A percentile compares a stretch with the other conserved stretches of the same genome.
These are phyloP conservation scores for Otis tarda DNA, from an alignment of 2,113 vertebrate genomes.

Conservation along the genomic window DNA sequence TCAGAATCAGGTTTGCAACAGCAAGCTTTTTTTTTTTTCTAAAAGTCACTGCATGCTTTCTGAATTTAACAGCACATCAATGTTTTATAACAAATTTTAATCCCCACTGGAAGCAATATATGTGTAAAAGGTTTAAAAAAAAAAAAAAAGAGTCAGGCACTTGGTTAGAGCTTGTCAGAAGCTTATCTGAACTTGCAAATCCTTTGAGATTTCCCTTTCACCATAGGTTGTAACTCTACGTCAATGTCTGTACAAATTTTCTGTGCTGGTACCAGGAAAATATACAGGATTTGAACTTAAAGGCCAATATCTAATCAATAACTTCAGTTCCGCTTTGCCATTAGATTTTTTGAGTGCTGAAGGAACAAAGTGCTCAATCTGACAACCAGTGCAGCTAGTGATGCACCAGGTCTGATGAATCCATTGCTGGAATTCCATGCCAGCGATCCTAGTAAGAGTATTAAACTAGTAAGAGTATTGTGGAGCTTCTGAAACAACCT, in stretches of 20 bases:
- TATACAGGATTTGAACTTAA: background rate
- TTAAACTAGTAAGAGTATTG: background rate
- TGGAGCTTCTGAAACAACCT: background rate
- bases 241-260: background rate
- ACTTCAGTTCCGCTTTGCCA: background rate
- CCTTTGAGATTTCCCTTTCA: slow-evolving; percentile 16
- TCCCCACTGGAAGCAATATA: background rate
- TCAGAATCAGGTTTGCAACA: background rate
- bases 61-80: slow-evolving; percentile 43
- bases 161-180: slow-evolving; percentile 40
- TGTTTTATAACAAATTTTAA: slow-evolving; percentile 44
- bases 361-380: background rate
- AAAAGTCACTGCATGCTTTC: slow-evolving; percentile 9
- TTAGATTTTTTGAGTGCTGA: background rate
- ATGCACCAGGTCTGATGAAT: background rate
- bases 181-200: slow-evolving; percentile 58
- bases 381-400: background rate
- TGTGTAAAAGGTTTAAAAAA: background rate
- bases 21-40: background rate
- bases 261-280: background rate
- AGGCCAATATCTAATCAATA: background rate
- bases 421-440: background rate
- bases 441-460: background rate
- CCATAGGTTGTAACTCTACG: background rate
- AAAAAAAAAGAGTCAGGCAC: background rate